Base-by-base conservation (phyloP, 2,113 vertebrate species). In the Vidua macroura region DNA sequence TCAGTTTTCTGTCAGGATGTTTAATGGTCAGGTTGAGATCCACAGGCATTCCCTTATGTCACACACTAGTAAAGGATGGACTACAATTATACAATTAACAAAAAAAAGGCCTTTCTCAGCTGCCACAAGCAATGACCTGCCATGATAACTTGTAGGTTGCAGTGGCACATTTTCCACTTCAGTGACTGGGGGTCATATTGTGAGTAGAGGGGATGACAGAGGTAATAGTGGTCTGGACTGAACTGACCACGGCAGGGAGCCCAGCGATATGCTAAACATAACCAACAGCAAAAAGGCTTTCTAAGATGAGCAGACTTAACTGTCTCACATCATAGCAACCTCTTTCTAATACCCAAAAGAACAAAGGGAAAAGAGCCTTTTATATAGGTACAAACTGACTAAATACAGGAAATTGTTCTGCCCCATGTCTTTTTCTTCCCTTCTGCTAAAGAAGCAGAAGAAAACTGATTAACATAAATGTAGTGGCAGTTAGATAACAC, bases 21-120 rank as follows among this genome's bases (percentile, higher is more conserved):
- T 86, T 27, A 53, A 58, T 18, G 30, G 7, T 21, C 53, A 76
- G 35, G 15, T 12, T 80, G 64, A 55, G 35, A 67, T 67, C 56
- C 75, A 56, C 20, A 70, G 10, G 23, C 25, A n/a, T 68, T 49
- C 13, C 15, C 14, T 73, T 58, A 58, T 0, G 0, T 14, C 14
- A 8, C 25, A 27, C 7, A 17, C 8, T 20, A 14, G 7, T 21
- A 28, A 92, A 70, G 33, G 15, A 60, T 1, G 4, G 87, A 25
- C 18, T 9, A 12, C 0, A 2, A 30, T 4, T 28, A 30, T 13
- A 13, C 14, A 15, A 25, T 28, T 6, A 46, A 37, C 15, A 41
- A 49, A 52, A 52, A 52, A 25, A 39, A 23, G 66, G 13, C 35
- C 14, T 83, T 69, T 63, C 35, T 41, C 27, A 68, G 22, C 48